Evolutionary conservation across 1,140 invertebrate genomes (phyloP), one percentile per base, ranked within the genome.

Genomic region (Melipona quadrifasciata): DNA sequence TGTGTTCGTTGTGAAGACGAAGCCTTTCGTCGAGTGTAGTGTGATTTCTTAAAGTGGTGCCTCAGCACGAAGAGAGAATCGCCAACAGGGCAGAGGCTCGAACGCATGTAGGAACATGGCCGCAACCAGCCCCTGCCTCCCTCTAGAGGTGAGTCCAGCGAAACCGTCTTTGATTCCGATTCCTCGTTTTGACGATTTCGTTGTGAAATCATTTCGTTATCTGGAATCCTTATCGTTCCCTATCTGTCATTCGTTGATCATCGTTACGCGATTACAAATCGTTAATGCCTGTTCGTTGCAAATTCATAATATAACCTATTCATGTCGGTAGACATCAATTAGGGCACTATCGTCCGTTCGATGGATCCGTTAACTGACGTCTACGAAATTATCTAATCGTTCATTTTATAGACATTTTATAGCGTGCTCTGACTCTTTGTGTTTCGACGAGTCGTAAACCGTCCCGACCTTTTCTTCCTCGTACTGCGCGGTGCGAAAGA

Each of bases 101-200:
- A 94, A 94, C 93, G 94, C 94, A 95, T 95, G 94, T 95, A 94
- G 94, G 94, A 94, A 94, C 93, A 95, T 95, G 94, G 94, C 94
- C 93, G 94, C 93, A 93, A 93, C 92, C 93, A 94, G 93, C 92
- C 92, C 94, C 94, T 94, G 94, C 94, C 94, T 94, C 94, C 94
- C 94, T 93, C 92, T 95, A 95, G 94, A 95, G 94, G 94, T 95
- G 92, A 94, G 94, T 93, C 81, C 82, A 89, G 79, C 80, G 88
- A 88, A 89, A 90, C 80, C 80, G 76, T 51, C 70, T 82, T 61
- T 70, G 47, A 65, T 70, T 78, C 53, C 82, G 77, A 74, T 85
- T 67, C 27, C 86, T 78, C 80, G 39, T n/a, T 51, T 61, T 58
- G n/a, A 27, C 55, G 47, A 70, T 64, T 74, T 64, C 57, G 1